Percentiles rank a stretch among this genome's conserved stretches.
These are phyloP conservation scores for Columbina picui DNA, from an alignment of 2,113 vertebrate species.

Conservation along the genomic window DNA sequence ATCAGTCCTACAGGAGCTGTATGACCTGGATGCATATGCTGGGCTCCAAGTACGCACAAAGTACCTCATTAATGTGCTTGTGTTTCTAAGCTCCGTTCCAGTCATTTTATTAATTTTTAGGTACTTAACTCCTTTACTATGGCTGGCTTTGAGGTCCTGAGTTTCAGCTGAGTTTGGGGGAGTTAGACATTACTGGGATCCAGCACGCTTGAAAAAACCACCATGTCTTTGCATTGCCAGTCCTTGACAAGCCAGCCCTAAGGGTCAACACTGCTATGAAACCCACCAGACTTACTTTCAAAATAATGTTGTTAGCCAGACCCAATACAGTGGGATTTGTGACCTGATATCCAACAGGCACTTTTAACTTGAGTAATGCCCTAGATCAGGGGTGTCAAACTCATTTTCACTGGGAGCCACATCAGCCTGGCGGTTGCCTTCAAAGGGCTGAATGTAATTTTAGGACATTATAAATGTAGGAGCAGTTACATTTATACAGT, in stretches of 20 bases:
- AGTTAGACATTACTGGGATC: background rate
- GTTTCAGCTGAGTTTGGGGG: background rate
- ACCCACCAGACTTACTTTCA: background rate
- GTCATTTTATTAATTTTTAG: background rate
- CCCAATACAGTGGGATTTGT: background rate
- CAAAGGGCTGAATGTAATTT: too few species aligned
- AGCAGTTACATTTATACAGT: too few species aligned
- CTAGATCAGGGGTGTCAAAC: too few species aligned
- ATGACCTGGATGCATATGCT: fast-evolving
- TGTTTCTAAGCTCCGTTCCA: background rate
- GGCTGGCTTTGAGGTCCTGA: background rate
- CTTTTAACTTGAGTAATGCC: background rate
- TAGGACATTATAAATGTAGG: too few species aligned
- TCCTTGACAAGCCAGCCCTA: background rate
- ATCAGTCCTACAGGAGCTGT: background rate
- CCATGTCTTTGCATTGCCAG: background rate
- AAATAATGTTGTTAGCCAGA: background rate
- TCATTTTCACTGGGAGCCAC: too few species aligned
- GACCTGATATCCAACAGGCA: background rate
- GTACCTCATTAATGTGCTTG: background rate
- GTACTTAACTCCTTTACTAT: background rate
- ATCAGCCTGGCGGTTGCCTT: too few species aligned
- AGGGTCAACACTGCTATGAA: background rate
- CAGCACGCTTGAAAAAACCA: background rate
- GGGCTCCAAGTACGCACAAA: background rate